These are phyloP conservation scores for Nomia melanderi DNA, from an alignment of 1,140 invertebrate species.

Conservation along the genomic window DNA sequence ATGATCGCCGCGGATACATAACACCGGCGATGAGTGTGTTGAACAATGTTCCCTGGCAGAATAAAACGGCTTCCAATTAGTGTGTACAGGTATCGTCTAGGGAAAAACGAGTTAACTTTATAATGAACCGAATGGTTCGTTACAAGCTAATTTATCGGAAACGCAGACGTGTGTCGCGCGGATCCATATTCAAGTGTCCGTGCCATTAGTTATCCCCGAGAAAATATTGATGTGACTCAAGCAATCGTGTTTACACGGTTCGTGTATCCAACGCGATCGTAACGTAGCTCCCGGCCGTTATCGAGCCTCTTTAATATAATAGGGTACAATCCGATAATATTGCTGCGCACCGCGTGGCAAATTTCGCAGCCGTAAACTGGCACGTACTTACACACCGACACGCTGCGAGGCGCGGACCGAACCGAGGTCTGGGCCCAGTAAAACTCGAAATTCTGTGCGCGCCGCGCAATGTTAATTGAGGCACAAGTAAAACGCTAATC, in stretches of 20 bases:
- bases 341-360: constrained; percentile 14
- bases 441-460: constrained; percentile 50
- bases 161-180: neutral
- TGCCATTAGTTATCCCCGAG: constrained; percentile 5
- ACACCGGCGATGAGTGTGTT: too few species aligned
- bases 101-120: too few species aligned
- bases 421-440: neutral
- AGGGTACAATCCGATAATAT: constrained; percentile 44
- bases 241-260: constrained; percentile 5
- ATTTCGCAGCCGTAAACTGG: constrained; percentile 23
- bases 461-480: constrained; percentile 53
- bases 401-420: too few species aligned
- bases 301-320: constrained; percentile 28
- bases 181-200: neutral
- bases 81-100: too few species aligned
- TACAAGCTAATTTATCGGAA: neutral
- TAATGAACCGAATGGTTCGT: neutral
- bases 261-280: neutral
- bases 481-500: constrained; percentile 66
- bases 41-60: too few species aligned
- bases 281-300: neutral
- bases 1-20: too few species aligned
- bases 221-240: constrained; percentile 15
- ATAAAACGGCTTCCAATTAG: too few species aligned
- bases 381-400: neutral